Evolutionary conservation across 2,113 vertebrate genomes (phyloP), one percentile per base, ranked within the genome.

Genomic region (Silurus meridionalis): DNA sequence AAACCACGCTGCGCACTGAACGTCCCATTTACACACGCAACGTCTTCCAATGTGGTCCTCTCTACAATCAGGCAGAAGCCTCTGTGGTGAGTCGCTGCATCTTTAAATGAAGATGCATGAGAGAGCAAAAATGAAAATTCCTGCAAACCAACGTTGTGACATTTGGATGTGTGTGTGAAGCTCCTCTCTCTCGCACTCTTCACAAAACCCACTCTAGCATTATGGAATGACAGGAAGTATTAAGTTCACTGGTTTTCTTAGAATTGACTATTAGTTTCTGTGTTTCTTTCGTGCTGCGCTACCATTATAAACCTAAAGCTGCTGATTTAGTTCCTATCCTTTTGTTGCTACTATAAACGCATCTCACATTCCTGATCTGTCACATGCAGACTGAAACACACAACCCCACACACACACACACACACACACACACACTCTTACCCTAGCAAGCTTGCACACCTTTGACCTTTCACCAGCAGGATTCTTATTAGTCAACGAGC

Each of bases 401-500:
- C n/a, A 37, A 53, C 63, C 23, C 63, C 19, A 78, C 60, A 64
- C 75, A 75, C 25, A 46, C 28, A 21, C 21, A 78, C 63, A 71
- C n/a, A n/a, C n/a, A n/a, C 15, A 72, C 66, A 37, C 25, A 19
- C 14, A 82, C 53, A 69, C 14, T 60, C 63, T 85, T 52, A 64
- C 17, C 50, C 86, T 46, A 48, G 91, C 83, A n/a, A 85, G 87
- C 57, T 19, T 17, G 58, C 83, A 74, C 78, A 86, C 80, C 15
- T 23, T 61, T 89, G 82, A 86, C 86, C 89, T 87, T 92, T 48
- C 89, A 90, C 91, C 93, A 93, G 91, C 90, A 28, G 85, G 91
- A 80, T 84, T 91, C 91, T 91, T 92, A 93, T 91, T 92, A 94
- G 90, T 93, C 92, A 92, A 84, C 74, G 82, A 88, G 88, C 87